These are phyloP conservation scores for Athene noctua DNA, from an alignment of 2,113 vertebrate genomes.

Conservation along the genomic window DNA sequence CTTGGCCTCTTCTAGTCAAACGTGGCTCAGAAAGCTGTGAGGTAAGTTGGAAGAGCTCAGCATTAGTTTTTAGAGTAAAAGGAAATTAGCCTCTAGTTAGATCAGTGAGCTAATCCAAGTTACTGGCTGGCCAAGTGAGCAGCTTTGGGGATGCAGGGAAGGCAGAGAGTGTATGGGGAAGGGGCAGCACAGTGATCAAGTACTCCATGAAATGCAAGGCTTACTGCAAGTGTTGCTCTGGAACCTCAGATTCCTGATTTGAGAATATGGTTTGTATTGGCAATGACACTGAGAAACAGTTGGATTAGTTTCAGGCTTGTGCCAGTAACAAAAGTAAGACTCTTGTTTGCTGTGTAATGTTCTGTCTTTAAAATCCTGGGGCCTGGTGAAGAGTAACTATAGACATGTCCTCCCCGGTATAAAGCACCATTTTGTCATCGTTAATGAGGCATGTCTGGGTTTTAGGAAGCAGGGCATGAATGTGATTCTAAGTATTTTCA, in stretches of 20 bases:
- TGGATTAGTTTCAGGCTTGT: not conserved
- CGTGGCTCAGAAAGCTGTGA: not conserved
- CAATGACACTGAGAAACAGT: fast-evolving
- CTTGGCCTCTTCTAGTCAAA: not conserved
- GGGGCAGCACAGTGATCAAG: too few relatives aligned
- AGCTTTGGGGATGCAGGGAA: not conserved
- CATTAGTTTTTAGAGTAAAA: not conserved
- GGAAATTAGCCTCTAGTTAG: not conserved
- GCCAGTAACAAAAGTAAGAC: not conserved
- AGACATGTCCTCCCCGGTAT: not conserved
- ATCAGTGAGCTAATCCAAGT: not conserved
- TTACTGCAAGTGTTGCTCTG: not conserved
- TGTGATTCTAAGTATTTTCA: not conserved
- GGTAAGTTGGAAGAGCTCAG: not conserved
- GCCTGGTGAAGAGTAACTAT: not conserved
- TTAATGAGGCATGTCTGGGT: not conserved
- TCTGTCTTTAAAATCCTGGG: not conserved
- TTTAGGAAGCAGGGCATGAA: not conserved
- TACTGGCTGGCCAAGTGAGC: not conserved
- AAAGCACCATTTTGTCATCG: fast-evolving
- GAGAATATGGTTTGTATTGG: not conserved
- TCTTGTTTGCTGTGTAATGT: not conserved
- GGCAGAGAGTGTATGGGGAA: fast-evolving
- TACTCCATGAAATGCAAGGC: fast-evolving
- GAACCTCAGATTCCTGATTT: not conserved